phyloP scores from a whole-genome alignment of 2,888 invertebrate species.

The Agrotis puta region DNA sequence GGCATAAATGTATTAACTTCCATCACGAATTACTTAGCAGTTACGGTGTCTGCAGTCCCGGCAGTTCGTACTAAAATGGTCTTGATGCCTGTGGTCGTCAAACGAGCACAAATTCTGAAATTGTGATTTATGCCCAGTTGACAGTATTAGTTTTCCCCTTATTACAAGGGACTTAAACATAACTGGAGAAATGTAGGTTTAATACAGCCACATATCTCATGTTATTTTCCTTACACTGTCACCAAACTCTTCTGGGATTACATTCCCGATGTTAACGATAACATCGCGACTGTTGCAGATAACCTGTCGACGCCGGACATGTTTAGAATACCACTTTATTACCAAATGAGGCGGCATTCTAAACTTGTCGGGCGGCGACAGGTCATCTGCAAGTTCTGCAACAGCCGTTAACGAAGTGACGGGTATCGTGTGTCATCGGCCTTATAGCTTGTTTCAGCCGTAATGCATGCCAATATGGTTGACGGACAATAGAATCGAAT shows the following conservation, averaged over 20 bases:
- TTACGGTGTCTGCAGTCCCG: no score
- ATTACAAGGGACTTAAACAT: background rate
- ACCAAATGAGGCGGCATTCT: conserved; percentile 38
- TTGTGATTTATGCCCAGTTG: no score
- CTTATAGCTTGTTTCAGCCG: conserved; percentile 19
- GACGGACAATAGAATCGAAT: conserved; percentile 10
- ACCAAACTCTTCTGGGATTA: background rate
- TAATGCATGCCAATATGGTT: conserved; percentile 23
- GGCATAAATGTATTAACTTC: no score
- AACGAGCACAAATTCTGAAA: no score
- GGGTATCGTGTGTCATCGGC: conserved; percentile 56
- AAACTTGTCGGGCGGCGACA: conserved; percentile 30
- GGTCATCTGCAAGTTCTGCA: conserved; percentile 61
- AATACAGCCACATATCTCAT: no score
- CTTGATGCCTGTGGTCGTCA: no score
- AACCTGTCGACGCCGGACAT: no score
- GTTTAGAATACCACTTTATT: no score
- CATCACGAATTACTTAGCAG: background rate
- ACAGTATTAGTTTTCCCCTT: background rate
- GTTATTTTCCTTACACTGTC: no score
- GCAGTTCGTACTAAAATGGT: no score
- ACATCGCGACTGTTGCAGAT: no score
- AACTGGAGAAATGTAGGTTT: background rate
- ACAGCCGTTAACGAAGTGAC: conserved; percentile 67
- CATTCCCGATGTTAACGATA: background rate